These are phyloP conservation scores for Ptychochromis oligacanthus DNA, from an alignment of 2,113 vertebrate genomes.

Conservation along the genomic window DNA sequence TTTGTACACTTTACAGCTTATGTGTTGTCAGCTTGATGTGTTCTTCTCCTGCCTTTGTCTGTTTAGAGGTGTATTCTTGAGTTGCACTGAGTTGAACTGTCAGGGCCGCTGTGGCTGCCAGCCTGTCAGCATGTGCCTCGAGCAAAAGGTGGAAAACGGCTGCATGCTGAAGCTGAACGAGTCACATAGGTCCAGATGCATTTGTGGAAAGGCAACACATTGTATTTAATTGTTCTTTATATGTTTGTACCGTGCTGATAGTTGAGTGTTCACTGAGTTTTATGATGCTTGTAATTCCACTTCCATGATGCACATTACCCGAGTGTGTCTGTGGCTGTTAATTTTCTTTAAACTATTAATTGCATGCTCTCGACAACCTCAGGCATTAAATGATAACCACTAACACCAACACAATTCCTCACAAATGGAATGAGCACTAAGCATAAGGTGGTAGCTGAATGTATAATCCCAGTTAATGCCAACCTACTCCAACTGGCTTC, in stretches of 20 bases:
- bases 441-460: background rate
- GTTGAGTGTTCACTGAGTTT: background rate
- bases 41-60: background rate
- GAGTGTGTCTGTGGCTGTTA: background rate
- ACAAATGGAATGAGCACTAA: background rate
- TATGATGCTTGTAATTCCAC: background rate
- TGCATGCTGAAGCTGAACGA: background rate
- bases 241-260: background rate
- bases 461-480: background rate
- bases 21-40: background rate
- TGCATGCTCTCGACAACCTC: background rate
- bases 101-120: background rate
- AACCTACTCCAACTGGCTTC: background rate
- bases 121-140: background rate
- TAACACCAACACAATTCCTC: background rate
- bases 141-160: background rate
- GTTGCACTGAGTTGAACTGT: background rate
- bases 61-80: background rate
- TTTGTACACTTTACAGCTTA: background rate
- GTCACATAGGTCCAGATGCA: background rate
- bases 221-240: background rate
- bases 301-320: background rate
- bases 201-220: background rate
- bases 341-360: background rate
- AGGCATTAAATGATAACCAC: background rate